These are phyloP conservation scores for Laupala kohalensis DNA, from an alignment of 1,140 invertebrate genomes.

Conservation along the genomic window DNA sequence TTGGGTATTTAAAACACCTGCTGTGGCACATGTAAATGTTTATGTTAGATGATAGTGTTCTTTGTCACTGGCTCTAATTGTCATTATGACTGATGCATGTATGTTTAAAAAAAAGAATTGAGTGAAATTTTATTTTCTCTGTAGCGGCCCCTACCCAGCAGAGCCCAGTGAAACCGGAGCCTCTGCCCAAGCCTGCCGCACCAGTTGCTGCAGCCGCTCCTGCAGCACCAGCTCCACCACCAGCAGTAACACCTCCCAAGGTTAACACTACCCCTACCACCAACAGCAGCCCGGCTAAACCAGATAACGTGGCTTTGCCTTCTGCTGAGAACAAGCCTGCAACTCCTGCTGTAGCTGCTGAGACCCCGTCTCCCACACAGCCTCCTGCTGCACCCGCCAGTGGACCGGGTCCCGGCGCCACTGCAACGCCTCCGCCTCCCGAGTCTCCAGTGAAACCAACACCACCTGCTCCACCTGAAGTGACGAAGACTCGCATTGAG, in stretches of 20 bases:
- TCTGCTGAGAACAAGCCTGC: background rate
- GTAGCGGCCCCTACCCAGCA: background rate
- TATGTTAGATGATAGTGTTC: too few species aligned
- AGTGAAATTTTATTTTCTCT: too few species aligned
- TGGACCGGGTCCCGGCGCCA: constrained; percentile 15
- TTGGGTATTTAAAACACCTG: too few species aligned
- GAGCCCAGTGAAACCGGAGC: background rate
- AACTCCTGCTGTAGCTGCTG: background rate
- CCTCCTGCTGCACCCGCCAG: constrained; percentile 13
- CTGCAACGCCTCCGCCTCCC: constrained; percentile 19
- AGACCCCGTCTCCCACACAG: constrained; percentile 15
- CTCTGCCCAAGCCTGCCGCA: constrained; percentile 2
- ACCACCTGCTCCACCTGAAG: constrained; percentile 6
- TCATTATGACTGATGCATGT: too few species aligned
- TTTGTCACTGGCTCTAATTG: too few species aligned
- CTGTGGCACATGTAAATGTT: too few species aligned
- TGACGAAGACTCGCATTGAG: background rate
- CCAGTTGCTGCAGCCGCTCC: constrained; percentile 20
- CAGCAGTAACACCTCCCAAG: constrained; percentile 2
- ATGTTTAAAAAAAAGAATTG: too few species aligned
- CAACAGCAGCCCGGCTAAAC: background rate
- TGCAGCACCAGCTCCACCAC: constrained; percentile 18
- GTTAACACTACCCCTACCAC: background rate
- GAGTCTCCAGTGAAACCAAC: background rate
- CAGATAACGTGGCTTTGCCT: background rate